Evolutionary conservation across 2,797 vertebrate genomes (phyloP), one percentile per base, ranked within the genome.

Genomic region (Carcharodon carcharias): DNA sequence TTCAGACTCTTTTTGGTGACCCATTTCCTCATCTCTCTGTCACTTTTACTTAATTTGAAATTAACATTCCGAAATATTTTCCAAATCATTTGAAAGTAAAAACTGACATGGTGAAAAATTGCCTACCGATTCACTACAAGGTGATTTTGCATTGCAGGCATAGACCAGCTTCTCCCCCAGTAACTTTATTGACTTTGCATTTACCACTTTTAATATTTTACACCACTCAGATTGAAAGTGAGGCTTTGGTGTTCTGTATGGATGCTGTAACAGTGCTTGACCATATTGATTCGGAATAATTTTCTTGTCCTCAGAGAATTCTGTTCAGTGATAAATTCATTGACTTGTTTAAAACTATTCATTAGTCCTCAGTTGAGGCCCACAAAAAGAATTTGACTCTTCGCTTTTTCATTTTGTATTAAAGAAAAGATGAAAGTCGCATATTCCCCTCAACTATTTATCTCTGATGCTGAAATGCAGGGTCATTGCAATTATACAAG

Each of bases 181-280:
- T 73, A 61, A 95, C 45, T 71, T 54, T 95, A 73, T 95, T 73
- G 45, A 65, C 61, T n/a, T 61, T 65, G 58, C 23, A 67, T 11
- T 54, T 23, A 63, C 35, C 23, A 67, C 95, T 71, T 89, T 89
- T 54, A 56, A 89, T 89, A 89, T 89, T 89, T 9, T 56, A 12
- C 50, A 54, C 12, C 87, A 88, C 45, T 95, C 92, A 67, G n/a
- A 93, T 65, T 93, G 58, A 21, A 93, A 93, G 91, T 65, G 61
- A 21, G 18, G 61, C 18, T 65, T 63, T 65, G 9, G 80, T 23
- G 40, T 82, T 45, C 80, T 1, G 0, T 26, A 65, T 93, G 91
- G 40, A 82, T 45, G 40, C 5, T 65, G 16, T 40, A 93, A 65
- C 8, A 65, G 35, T 6, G 61, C 40, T 93, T 93, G 61, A 65